These are phyloP conservation scores for Caenorhabditis doughertyi DNA, from an alignment of 2,888 invertebrate genomes.

Conservation along the genomic window DNA sequence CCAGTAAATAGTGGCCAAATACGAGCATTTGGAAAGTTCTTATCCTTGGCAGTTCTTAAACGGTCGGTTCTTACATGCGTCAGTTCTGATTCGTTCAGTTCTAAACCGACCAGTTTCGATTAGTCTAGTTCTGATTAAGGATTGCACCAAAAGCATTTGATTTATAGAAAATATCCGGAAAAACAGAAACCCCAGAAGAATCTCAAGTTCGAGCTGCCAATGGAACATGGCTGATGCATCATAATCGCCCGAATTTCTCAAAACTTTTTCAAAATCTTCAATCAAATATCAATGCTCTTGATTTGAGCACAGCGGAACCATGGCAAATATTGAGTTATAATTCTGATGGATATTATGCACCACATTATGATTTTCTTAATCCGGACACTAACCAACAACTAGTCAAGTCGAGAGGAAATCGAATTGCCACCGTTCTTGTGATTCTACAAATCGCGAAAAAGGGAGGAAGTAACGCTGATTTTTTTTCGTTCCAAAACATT, in stretches of 20 bases:
- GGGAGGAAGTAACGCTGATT: slow-evolving; percentile 69
- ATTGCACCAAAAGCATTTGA: not conserved
- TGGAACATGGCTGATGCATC: slow-evolving; percentile 58
- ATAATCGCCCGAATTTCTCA: slow-evolving; percentile 1
- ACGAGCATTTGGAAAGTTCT: too few species aligned
- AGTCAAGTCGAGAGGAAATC: slow-evolving; percentile 70
- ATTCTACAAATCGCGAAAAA: slow-evolving; percentile 71
- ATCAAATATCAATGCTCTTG: slow-evolving; percentile 17
- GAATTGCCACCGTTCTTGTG: slow-evolving; percentile 75
- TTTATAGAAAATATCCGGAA: slow-evolving; percentile 35
- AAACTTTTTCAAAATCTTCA: slow-evolving; percentile 45
- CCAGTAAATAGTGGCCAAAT: too few species aligned
- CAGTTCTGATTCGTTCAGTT: too few species aligned
- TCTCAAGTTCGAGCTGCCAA: slow-evolving; percentile 53
- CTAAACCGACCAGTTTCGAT: too few species aligned
- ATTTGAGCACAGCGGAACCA: slow-evolving; percentile 49
- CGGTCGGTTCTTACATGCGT: too few species aligned
- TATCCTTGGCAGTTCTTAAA: too few species aligned
- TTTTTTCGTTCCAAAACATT: not conserved
- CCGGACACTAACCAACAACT: slow-evolving; percentile 68
- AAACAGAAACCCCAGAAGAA: slow-evolving; percentile 10
- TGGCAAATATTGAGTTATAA: slow-evolving; percentile 70
- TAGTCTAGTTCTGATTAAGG: too few species aligned
- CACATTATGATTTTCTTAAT: slow-evolving; percentile 76
- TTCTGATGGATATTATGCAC: slow-evolving; percentile 75